Conservation (phyloP, 2,113 vertebrate species). For the Hyla sarda region DNA sequence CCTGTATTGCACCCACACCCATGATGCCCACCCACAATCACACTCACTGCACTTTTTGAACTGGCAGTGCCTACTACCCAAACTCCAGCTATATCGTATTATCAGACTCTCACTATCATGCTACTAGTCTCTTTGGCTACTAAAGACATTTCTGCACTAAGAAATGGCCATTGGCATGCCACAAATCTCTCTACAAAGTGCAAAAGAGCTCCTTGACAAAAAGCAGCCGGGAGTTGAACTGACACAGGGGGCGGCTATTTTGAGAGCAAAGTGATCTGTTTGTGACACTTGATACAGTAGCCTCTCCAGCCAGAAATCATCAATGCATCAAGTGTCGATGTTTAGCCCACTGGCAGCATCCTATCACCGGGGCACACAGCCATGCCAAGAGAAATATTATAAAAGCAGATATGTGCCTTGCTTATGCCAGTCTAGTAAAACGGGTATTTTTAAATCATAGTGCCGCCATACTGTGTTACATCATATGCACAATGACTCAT, state of each 20-base stretch:
- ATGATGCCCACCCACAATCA: neutral
- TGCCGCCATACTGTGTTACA: conserved; percentile 14
- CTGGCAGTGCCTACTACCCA: too few species aligned
- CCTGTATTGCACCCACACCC: neutral
- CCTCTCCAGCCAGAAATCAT: conserved; percentile 23
- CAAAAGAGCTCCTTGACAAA: conserved; percentile 30
- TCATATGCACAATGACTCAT: neutral
- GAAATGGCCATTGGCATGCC: neutral
- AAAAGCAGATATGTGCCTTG: conserved; percentile 16
- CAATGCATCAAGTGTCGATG: conserved; percentile 46
- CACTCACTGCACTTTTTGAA: neutral
- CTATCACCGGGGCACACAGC: neutral
- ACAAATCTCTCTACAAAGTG: conserved; percentile 27
- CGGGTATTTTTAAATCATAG: conserved; percentile 1
- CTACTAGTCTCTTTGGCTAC: conserved; percentile 19
- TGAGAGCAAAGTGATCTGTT: conserved; percentile 44
- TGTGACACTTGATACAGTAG: conserved; percentile 36
- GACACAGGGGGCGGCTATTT: conserved; percentile 30
- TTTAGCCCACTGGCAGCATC: neutral
- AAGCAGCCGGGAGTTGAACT: conserved; percentile 18
- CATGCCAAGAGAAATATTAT: conserved; percentile 20
- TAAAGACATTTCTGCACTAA: neutral
- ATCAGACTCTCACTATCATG: neutral
- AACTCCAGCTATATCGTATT: neutral
- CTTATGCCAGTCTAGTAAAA: conserved; percentile 23